Evolutionary conservation across 1,140 invertebrate genomes (phyloP).

Genomic region (Cyclargus thomasi): DNA sequence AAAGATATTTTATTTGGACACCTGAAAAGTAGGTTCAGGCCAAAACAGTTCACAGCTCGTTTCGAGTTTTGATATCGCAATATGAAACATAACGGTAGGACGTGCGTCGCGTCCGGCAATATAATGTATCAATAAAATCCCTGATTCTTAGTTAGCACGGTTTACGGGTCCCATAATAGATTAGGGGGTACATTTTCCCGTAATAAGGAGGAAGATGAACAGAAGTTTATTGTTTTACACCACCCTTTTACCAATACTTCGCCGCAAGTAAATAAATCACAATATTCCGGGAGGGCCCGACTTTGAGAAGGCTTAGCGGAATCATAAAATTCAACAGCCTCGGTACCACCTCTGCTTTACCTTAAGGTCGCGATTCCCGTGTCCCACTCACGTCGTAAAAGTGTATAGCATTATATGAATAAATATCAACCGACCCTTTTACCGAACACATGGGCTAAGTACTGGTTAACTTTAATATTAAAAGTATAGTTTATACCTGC

Average conservation of each 20-base stretch:
- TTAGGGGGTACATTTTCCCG: conserved; percentile 18
- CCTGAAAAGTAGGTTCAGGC: no score
- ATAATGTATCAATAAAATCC: neutral
- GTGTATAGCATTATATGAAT: conserved; percentile 63
- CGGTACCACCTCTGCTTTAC: conserved; percentile 62
- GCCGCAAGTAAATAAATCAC: conserved; percentile 74
- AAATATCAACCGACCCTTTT: conserved; percentile 58
- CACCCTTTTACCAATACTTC: conserved; percentile 63
- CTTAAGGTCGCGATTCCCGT: conserved; percentile 54
- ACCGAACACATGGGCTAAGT: conserved; percentile 50
- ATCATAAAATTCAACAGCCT: conserved; percentile 73
- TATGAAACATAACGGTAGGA: neutral
- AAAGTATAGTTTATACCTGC: conserved; percentile 18
- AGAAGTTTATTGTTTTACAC: conserved; percentile 64
- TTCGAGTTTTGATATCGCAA: neutral
- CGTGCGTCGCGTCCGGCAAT: neutral
- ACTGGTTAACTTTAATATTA: conserved; percentile 35
- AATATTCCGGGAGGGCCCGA: conserved; percentile 72
- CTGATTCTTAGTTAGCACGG: conserved; percentile 6
- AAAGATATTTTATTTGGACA: no score
- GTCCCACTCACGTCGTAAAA: conserved; percentile 67
- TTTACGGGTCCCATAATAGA: conserved; percentile 14
- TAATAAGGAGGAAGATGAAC: conserved; percentile 39
- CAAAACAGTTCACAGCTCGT: neutral
- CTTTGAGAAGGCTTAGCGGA: conserved; percentile 72